A percentile compares a stretch with the other conserved stretches of the same genome.
Conservation (phyloP, 2,113 vertebrate species). For the Phodopus roborovskii region DNA sequence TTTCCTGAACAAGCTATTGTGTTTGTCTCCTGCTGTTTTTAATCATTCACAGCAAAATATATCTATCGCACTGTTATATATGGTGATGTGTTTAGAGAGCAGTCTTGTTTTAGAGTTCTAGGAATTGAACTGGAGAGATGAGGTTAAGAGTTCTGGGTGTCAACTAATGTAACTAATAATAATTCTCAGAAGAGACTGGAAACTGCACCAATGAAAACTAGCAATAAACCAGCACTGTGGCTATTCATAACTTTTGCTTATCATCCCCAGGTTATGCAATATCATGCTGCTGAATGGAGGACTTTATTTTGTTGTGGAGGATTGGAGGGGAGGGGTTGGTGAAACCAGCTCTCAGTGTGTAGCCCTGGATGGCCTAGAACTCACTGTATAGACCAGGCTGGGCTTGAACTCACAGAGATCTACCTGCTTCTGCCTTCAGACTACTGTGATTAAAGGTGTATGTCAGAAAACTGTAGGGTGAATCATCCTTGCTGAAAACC, state of each 20-base stretch:
- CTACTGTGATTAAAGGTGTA: not conserved
- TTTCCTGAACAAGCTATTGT: not conserved
- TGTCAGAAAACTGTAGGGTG: not conserved
- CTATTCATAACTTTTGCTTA: constrained; percentile 2
- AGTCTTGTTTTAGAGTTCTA: not conserved
- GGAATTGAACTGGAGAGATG: not conserved
- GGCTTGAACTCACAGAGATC: not conserved
- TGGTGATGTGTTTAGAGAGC: not conserved
- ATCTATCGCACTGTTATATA: not conserved
- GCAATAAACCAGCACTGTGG: not conserved
- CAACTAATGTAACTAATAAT: not conserved
- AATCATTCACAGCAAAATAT: not conserved
- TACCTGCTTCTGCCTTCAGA: not conserved
- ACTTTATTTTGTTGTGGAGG: not conserved
- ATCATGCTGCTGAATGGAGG: not conserved
- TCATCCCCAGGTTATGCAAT: not conserved
- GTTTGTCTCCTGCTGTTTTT: not conserved
- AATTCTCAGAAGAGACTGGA: not conserved
- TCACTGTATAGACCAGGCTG: not conserved
- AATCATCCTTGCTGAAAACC: constrained; percentile 19
- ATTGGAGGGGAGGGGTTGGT: not conserved
- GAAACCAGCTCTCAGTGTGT: not conserved
- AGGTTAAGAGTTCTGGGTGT: not conserved
- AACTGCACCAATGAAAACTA: not conserved
- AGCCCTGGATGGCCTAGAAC: not conserved